phyloP scores from a whole-genome alignment of 2,797 vertebrate genomes.

The Chaetodon trifasciatus region DNA sequence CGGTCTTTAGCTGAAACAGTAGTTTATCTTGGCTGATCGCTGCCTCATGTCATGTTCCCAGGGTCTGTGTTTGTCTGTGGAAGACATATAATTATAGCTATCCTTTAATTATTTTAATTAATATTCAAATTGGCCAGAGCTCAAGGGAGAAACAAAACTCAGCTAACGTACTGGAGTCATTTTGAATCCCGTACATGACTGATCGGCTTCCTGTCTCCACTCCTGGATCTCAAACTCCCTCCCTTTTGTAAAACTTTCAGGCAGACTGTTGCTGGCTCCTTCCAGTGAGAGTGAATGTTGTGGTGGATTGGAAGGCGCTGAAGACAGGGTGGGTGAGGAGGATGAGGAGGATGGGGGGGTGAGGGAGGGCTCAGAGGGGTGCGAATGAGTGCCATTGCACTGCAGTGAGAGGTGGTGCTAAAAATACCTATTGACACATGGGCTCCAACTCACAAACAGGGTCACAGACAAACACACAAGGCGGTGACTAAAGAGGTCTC shows the following conservation, averaged over 20 bases:
- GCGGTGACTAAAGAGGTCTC: conserved; percentile 60
- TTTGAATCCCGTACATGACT: conserved; percentile 37
- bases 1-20: conserved; percentile 39
- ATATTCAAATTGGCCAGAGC: conserved; percentile 59
- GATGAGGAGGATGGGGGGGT: conserved; percentile 31
- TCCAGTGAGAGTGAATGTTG: conserved; percentile 78
- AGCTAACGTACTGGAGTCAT: conserved; percentile 47
- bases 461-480: conserved; percentile 78
- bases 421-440: conserved; percentile 88
- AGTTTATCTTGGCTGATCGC: conserved; percentile 41
- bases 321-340: conserved; percentile 39
- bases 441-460: conserved; percentile 81
- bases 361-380: conserved; percentile 58
- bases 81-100: conserved; percentile 54
- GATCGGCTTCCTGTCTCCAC: conserved; percentile 39
- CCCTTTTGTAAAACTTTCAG: conserved; percentile 52
- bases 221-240: conserved; percentile 51
- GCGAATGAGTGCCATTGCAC: conserved; percentile 86
- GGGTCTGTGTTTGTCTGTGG: conserved; percentile 7
- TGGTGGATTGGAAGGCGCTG: conserved; percentile 57
- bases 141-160: conserved; percentile 45
- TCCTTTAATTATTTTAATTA: conserved; percentile 65
- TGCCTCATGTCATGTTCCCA: conserved; percentile 45
- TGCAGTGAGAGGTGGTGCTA: conserved; percentile 86
- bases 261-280: conserved; percentile 67